phyloP scores from a whole-genome alignment of 1,140 invertebrate species.

The Delia radicum region DNA sequence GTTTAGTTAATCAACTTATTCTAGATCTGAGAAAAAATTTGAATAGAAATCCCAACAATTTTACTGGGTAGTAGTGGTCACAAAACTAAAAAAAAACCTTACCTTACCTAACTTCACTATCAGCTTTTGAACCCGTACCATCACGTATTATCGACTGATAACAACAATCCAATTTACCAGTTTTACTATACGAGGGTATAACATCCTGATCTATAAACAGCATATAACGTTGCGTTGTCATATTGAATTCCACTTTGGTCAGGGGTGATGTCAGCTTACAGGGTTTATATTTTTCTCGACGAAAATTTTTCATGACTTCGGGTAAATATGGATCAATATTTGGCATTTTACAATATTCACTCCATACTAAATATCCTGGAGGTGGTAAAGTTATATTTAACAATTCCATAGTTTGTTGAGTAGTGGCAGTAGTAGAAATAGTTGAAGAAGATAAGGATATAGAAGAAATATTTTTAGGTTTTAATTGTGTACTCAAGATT shows the following conservation, averaged over 20 bases:
- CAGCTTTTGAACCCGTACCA: conserved; percentile 36
- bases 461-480: background rate
- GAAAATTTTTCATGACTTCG: conserved; percentile 64
- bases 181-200: conserved; percentile 43
- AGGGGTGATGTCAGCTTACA: conserved; percentile 60
- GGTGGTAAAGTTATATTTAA: background rate
- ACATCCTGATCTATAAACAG: conserved; percentile 41
- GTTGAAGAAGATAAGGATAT: background rate
- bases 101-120: conserved; percentile 57
- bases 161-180: conserved; percentile 57
- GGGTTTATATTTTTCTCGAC: conserved; percentile 60
- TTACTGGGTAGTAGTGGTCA: no score
- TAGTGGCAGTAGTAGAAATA: background rate
- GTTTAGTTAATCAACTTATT: no score
- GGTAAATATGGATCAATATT: conserved; percentile 68
- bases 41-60: no score
- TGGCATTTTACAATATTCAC: conserved; percentile 68
- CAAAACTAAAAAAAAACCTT: background rate
- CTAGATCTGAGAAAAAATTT: no score
- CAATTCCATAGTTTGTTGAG: background rate
- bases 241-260: conserved; percentile 55
- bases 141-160: conserved; percentile 59
- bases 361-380: conserved; percentile 66
- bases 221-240: conserved; percentile 36
- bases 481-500: background rate